A percentile compares a stretch with the other conserved stretches of the same genome.
Conservation (phyloP, 2,797 vertebrate genomes). For the Artibeus lituratus region DNA sequence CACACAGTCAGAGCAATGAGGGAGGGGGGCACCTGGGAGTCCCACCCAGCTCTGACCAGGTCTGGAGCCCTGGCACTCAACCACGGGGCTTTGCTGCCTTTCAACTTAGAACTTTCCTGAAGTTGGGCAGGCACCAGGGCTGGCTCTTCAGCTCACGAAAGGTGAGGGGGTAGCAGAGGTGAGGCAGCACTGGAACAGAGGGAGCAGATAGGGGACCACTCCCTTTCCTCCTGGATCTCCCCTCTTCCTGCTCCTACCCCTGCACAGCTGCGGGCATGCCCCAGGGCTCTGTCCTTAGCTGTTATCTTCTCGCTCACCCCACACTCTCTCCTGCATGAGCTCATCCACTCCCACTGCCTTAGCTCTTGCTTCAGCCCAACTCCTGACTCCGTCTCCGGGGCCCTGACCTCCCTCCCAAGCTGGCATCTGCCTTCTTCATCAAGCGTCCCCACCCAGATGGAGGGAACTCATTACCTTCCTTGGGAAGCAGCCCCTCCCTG, state of each 20-base stretch:
- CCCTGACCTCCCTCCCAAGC: conserved; percentile 38
- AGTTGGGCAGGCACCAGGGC: not conserved
- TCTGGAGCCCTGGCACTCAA: not conserved
- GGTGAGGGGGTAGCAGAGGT: not conserved
- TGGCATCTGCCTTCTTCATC: not conserved
- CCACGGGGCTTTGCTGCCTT: not conserved
- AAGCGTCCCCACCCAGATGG: not conserved
- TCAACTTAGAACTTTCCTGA: not conserved
- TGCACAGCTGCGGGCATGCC: not conserved
- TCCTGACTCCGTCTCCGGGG: conserved; percentile 15
- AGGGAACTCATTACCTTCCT: not conserved
- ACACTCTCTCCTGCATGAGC: conserved; percentile 46
- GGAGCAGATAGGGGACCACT: not conserved
- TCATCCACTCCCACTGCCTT: not conserved
- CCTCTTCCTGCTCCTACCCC: not conserved
- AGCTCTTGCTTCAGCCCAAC: not conserved
- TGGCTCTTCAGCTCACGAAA: not conserved
- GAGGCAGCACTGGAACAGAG: not conserved
- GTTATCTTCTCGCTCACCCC: conserved; percentile 34
- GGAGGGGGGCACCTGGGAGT: not conserved
- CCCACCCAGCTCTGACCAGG: not conserved
- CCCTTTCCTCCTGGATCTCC: not conserved
- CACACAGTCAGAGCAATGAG: not conserved
- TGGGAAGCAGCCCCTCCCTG: not conserved
- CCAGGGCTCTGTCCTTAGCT: not conserved